Percentiles rank a stretch among this genome's conserved stretches.
Evolutionary conservation across 2,888 invertebrate genomes (phyloP).

Genomic region (Xestobium rufovillosum): DNA sequence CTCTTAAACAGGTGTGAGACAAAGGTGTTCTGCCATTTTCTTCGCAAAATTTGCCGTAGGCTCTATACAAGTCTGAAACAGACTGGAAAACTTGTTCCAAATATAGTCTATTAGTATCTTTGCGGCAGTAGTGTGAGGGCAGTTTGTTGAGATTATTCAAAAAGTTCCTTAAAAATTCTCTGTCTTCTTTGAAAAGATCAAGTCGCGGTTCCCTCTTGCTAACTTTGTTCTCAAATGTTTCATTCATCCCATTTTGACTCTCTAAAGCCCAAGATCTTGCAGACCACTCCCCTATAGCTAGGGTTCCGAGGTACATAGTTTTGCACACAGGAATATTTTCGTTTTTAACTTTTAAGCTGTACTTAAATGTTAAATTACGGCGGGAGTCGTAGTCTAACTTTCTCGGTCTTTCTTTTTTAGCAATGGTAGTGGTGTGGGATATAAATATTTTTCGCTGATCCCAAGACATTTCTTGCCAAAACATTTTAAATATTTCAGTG

Average conservation of each 20-base stretch:
- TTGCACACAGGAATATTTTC: background rate
- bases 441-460: slow-evolving; percentile 1
- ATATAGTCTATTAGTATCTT: slow-evolving; percentile 14
- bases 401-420: background rate
- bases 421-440: background rate
- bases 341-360: no score
- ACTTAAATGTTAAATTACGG: background rate
- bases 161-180: background rate
- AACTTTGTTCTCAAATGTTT: background rate
- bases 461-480: background rate
- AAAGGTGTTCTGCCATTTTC: slow-evolving; percentile 7
- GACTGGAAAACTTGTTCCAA: slow-evolving; percentile 16
- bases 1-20: background rate
- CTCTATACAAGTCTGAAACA: slow-evolving; percentile 11
- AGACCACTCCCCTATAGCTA: background rate
- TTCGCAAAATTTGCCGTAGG: slow-evolving; percentile 10
- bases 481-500: no score
- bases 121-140: slow-evolving; percentile 15
- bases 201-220: background rate
- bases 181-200: background rate
- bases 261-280: slow-evolving; percentile 1
- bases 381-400: background rate
- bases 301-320: background rate
- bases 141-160: slow-evolving; percentile 13
- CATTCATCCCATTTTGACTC: background rate